Evolutionary conservation across 2,113 vertebrate species (phyloP).

Genomic region (Dicentrarchus labrax): DNA sequence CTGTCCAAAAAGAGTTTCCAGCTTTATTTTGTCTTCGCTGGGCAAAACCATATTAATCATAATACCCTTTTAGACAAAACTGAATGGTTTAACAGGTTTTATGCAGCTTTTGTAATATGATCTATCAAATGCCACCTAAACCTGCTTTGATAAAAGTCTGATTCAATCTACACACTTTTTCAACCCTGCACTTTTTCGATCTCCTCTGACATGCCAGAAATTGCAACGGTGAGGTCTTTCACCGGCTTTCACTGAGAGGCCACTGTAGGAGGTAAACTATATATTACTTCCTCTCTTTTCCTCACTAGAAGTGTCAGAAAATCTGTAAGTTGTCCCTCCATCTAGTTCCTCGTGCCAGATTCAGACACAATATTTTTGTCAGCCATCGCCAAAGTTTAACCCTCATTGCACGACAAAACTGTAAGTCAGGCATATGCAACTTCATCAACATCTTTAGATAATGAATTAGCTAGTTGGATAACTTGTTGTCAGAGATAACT

Average conservation of each 20-base stretch:
- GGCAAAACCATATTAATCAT: background rate
- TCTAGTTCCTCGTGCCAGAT: background rate
- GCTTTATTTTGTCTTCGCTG: background rate
- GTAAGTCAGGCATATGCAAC: too few relatives aligned
- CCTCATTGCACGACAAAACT: too few relatives aligned
- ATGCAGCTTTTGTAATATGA: too few relatives aligned
- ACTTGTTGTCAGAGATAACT: too few relatives aligned
- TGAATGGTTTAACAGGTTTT: background rate
- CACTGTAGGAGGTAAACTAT: background rate
- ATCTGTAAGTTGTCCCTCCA: background rate
- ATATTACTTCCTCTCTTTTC: background rate
- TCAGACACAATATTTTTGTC: too few relatives aligned
- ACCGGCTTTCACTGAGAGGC: constrained; percentile 3
- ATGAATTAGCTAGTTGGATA: too few relatives aligned
- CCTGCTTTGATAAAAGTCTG: background rate
- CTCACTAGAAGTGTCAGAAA: background rate
- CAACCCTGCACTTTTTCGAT: background rate
- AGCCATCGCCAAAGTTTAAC: too few relatives aligned
- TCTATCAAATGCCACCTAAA: background rate
- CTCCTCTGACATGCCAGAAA: constrained; percentile 11
- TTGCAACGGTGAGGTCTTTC: background rate
- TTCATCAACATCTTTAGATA: too few relatives aligned
- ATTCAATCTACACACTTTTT: background rate
- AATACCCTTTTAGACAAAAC: background rate
- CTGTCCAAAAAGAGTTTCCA: background rate